phyloP scores from a whole-genome alignment of 1,140 invertebrate genomes.

The Pissodes strobi region DNA sequence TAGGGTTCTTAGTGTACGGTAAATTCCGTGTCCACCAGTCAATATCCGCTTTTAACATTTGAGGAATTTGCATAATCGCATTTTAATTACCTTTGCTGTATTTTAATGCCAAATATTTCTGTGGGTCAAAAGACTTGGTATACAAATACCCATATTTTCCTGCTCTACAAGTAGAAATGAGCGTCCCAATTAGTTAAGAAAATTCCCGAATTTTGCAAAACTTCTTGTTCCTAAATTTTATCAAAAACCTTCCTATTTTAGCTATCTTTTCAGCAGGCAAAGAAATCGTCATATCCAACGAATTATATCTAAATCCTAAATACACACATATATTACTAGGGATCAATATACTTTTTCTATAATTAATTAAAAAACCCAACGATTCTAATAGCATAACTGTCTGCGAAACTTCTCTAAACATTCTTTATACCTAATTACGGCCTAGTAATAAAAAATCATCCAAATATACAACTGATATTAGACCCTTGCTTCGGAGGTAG shows the following conservation, averaged over 20 bases:
- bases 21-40: slow-evolving; percentile 49
- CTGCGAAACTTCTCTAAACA: slow-evolving; percentile 21
- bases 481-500: slow-evolving; percentile 24
- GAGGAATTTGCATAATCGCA: slow-evolving; percentile 2
- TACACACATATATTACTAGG: slow-evolving; percentile 29
- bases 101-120: slow-evolving; percentile 22
- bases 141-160: slow-evolving; percentile 16
- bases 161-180: slow-evolving; percentile 6
- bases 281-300: slow-evolving; percentile 29
- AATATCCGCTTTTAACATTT: slow-evolving; percentile 35
- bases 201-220: slow-evolving; percentile 39
- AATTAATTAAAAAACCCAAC: slow-evolving; percentile 44
- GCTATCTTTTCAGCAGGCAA: background rate
- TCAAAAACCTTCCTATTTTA: background rate
- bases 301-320: slow-evolving; percentile 45
- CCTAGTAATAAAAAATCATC: slow-evolving; percentile 19
- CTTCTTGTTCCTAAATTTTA: slow-evolving; percentile 2
- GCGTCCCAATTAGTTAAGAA: slow-evolving; percentile 1
- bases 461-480: slow-evolving; percentile 9
- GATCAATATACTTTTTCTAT: slow-evolving; percentile 22
- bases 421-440: background rate
- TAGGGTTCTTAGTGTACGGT: slow-evolving; percentile 9
- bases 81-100: slow-evolving; percentile 19
- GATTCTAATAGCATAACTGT: slow-evolving; percentile 28
- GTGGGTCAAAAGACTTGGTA: slow-evolving; percentile 16